Evolutionary conservation across 2,888 invertebrate genomes (phyloP).

Genomic region (Capitulum mitella): DNA sequence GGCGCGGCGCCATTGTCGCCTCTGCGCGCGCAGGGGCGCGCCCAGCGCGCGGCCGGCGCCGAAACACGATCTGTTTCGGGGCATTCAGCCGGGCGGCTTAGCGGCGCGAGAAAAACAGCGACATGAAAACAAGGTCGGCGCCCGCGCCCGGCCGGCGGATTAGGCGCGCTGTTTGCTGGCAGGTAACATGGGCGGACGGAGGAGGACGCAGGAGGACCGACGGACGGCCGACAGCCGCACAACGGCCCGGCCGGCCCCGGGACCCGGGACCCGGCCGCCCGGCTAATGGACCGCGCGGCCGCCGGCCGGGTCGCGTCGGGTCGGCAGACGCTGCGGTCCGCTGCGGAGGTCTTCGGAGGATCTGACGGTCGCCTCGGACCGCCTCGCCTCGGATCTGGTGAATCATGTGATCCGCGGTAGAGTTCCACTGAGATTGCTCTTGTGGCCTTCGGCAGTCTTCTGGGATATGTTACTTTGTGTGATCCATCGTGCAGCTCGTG

Average conservation of each 20-base stretch:
- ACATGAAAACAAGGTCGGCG: conserved; percentile 14
- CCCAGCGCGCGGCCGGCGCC: not conserved
- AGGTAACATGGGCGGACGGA: conserved; percentile 21
- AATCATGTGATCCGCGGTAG: no score
- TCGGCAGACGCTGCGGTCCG: not conserved
- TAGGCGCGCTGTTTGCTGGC: conserved; percentile 20
- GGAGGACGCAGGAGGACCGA: not conserved
- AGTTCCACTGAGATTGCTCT: no score
- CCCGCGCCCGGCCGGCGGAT: not conserved
- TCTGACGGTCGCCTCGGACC: not conserved
- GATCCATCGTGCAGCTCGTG: no score
- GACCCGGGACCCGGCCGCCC: no score
- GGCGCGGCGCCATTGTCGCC: conserved; percentile 27
- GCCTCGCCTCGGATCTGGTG: no score
- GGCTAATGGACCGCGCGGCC: no score
- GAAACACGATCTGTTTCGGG: conserved; percentile 16
- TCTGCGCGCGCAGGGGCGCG: not conserved
- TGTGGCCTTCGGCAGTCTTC: no score
- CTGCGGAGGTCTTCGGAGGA: not conserved
- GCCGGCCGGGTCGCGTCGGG: not conserved
- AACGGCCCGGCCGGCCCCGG: no score
- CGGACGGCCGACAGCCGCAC: conserved; percentile 5
- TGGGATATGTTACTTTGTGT: no score
- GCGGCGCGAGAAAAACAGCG: conserved; percentile 17
- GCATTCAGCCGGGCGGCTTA: not conserved